Percentiles rank a stretch among this genome's conserved stretches.
These are phyloP conservation scores for Manis crassicaudata DNA, from an alignment of 2,797 vertebrate species.

Conservation along the genomic window DNA sequence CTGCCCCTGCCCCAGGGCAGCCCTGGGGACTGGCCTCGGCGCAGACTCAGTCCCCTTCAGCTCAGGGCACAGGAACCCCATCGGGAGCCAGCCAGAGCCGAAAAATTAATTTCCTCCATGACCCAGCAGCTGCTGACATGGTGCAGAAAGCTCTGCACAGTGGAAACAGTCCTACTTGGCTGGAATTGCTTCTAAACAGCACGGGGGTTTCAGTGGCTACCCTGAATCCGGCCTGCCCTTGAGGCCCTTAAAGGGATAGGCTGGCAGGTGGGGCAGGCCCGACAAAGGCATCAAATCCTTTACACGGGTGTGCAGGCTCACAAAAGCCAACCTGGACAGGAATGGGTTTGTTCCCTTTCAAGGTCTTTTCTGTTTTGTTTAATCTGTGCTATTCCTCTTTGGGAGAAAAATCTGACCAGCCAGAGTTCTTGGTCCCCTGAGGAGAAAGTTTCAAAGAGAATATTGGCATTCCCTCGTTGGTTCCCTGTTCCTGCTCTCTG, in stretches of 20 bases:
- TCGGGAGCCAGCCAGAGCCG: slow-evolving; percentile 62
- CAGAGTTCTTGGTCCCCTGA: neutral
- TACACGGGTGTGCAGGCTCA: neutral
- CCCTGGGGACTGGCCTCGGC: slow-evolving; percentile 69
- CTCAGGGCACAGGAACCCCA: slow-evolving; percentile 60
- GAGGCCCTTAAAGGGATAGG: neutral
- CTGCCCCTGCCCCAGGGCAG: slow-evolving; percentile 69
- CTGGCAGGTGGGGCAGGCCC: neutral
- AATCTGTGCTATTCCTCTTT: neutral
- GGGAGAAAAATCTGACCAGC: neutral
- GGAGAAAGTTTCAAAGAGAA: neutral
- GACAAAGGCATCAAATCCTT: fast-evolving
- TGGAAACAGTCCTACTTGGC: neutral
- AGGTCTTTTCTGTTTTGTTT: neutral
- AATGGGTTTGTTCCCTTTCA: neutral
- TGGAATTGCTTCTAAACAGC: neutral
- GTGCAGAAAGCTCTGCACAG: slow-evolving; percentile 41
- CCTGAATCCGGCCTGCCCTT: neutral
- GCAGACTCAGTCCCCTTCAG: slow-evolving; percentile 75
- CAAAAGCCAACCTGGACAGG: neutral
- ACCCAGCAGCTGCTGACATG: slow-evolving; percentile 25
- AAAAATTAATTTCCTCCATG: slow-evolving; percentile 72
- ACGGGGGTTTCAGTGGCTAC: too few relatives aligned
- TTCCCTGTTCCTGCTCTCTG: neutral
- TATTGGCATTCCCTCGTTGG: neutral